Conservation (phyloP, 2,888 invertebrate genomes). For the Ochropacha duplaris region DNA sequence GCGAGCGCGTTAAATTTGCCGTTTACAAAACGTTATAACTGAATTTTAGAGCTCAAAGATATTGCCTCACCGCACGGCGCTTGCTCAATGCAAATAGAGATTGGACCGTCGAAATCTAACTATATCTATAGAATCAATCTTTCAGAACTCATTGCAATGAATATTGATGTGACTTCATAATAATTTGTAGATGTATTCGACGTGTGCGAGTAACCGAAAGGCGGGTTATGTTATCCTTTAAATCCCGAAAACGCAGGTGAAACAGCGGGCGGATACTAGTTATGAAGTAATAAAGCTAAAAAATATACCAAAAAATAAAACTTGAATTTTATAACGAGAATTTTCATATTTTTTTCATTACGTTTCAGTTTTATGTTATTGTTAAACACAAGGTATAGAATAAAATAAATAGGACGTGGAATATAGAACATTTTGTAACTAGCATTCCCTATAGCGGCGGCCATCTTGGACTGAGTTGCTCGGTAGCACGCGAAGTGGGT, state of each 20-base stretch:
- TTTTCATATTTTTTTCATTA: not conserved
- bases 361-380: conserved; percentile 11
- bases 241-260: no score
- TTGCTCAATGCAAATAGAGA: conserved; percentile 71
- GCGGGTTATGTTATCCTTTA: no score
- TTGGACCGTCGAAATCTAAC: conserved; percentile 56
- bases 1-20: conserved; percentile 76
- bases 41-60: conserved; percentile 73
- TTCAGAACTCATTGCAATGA: not conserved
- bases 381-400: conserved; percentile 23
- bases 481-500: conserved; percentile 56
- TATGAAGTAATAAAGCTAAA: no score
- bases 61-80: conserved; percentile 65
- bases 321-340: not conserved
- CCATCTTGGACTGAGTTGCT: conserved; percentile 57
- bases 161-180: not conserved
- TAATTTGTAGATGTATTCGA: not conserved
- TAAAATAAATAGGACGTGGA: conserved; percentile 21
- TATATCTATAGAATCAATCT: conserved; percentile 34
- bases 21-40: conserved; percentile 80
- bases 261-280: no score
- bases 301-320: no score
- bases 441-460: conserved; percentile 59
- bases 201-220: no score
- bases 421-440: conserved; percentile 36